Base-by-base conservation (phyloP, 2,888 invertebrate species). In the Cyclophora punctaria region DNA sequence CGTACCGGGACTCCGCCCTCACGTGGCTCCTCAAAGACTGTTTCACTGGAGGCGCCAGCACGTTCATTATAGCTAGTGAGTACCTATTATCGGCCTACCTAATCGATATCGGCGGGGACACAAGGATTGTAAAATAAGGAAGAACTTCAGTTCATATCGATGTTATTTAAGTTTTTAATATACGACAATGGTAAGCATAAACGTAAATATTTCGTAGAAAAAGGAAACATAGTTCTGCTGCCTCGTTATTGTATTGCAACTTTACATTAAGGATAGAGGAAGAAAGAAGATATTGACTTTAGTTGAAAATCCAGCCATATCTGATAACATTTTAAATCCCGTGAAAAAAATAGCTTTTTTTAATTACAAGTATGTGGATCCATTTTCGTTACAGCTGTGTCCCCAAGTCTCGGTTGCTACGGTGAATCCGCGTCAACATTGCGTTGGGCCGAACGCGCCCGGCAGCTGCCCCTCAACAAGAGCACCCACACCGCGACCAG, bases 1-100 rank as follows among this genome's bases (percentile, higher is more conserved):
- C 95, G 3, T 95, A 94, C 75, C 88, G 95, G 57, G 94, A 95
- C 75, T 95, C 95, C 0, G 92, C 94, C 33, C 89, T 95, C 53
- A 95, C 95, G 58, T 95, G 95, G 94, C 90, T 95, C 5, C 86
- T 95, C 35, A 94, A 94, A 73, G 95, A 95, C 73, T 94, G 94
- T 60, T 90, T 95, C 45, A 94, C 94, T 41, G 94, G 95, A 60
- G 94, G 94, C 68, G 93, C 94, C 44, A 91, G 91, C 64, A 94
- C 94, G 44, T 91, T 93, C 69, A 93, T 95, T 88, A 93, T 95
- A 63, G 94, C 95, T 58, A 95, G 95, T 95, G 87, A 90, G 92
- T 88, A 63, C 52, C 59, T 37, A 37, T 37, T n/a, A n/a, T n/a
- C n/a, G n/a, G n/a, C n/a, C n/a, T n/a, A n/a, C n/a, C n/a, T n/a